phyloP scores from a whole-genome alignment of 2,113 vertebrate species.

The Stegastes partitus region DNA sequence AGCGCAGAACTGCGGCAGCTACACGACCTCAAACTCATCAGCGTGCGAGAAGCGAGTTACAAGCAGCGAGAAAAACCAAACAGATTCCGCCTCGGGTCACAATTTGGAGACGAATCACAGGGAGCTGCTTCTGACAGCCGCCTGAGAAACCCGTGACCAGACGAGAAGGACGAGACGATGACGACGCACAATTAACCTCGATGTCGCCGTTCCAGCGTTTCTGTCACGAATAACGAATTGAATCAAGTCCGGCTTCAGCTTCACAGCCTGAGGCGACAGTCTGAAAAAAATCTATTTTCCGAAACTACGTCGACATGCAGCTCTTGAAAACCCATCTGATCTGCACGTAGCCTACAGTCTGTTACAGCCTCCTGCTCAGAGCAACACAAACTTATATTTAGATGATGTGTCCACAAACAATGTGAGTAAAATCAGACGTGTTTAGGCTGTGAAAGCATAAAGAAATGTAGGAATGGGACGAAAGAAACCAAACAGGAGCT shows the following conservation, averaged over 20 bases:
- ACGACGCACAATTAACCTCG: neutral
- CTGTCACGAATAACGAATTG: neutral
- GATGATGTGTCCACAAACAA: too few species aligned
- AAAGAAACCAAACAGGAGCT: neutral
- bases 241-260: neutral
- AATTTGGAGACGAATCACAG: conserved; percentile 9
- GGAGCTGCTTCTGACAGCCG: neutral
- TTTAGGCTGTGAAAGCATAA: too few species aligned
- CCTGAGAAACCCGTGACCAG: neutral
- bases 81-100: neutral
- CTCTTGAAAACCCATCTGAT: neutral
- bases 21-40: neutral
- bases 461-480: neutral
- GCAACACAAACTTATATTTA: too few species aligned
- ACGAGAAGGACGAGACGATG: neutral
- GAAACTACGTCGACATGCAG: too few species aligned
- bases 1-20: neutral
- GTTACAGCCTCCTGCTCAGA: too few species aligned
- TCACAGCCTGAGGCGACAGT: neutral
- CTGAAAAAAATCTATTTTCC: too few species aligned
- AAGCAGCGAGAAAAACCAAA: conserved; percentile 4
- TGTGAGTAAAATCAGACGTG: too few species aligned
- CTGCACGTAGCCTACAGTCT: too few species aligned
- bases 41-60: neutral
- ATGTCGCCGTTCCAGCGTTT: neutral